phyloP scores from a whole-genome alignment of 1,140 invertebrate genomes.

The Ceratosolen solmsi region DNA sequence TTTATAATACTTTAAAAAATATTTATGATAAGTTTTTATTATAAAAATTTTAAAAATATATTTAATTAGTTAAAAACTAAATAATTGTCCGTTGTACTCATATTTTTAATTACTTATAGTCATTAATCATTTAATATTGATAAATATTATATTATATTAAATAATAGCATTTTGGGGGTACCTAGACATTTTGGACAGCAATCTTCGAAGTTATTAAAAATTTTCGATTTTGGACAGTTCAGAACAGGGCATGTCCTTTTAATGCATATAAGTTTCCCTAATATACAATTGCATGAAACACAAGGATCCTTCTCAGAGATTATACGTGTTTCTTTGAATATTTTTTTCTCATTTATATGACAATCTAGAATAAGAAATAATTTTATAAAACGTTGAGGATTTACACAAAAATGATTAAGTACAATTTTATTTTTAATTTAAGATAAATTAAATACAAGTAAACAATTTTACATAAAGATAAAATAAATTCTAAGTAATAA shows the following conservation, averaged over 20 bases:
- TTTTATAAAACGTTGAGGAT: not conserved
- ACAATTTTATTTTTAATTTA: too few relatives aligned
- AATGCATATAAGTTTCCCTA: constrained; percentile 82
- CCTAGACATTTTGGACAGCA: constrained; percentile 89
- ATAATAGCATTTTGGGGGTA: constrained; percentile 63
- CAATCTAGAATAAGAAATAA: constrained; percentile 76
- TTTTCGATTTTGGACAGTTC: constrained; percentile 80
- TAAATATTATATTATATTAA: not conserved
- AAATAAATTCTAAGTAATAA: too few relatives aligned
- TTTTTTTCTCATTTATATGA: constrained; percentile 80
- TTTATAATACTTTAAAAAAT: too few relatives aligned
- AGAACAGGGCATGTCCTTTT: constrained; percentile 89
- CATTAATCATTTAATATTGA: too few relatives aligned
- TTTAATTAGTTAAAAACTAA: too few relatives aligned
- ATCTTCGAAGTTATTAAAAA: constrained; percentile 79
- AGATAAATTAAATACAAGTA: too few relatives aligned
- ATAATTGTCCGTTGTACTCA: too few relatives aligned
- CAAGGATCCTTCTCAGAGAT: constrained; percentile 88
- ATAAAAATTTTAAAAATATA: too few relatives aligned
- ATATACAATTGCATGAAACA: constrained; percentile 85
- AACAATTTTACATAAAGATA: not conserved
- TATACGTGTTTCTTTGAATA: constrained; percentile 82
- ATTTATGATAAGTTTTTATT: too few relatives aligned
- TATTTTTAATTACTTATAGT: too few relatives aligned
- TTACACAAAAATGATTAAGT: too few relatives aligned